Evolutionary conservation across 2,113 vertebrate genomes (phyloP), one percentile per base, ranked within the genome.

Genomic region (Ciconia boyciana): DNA sequence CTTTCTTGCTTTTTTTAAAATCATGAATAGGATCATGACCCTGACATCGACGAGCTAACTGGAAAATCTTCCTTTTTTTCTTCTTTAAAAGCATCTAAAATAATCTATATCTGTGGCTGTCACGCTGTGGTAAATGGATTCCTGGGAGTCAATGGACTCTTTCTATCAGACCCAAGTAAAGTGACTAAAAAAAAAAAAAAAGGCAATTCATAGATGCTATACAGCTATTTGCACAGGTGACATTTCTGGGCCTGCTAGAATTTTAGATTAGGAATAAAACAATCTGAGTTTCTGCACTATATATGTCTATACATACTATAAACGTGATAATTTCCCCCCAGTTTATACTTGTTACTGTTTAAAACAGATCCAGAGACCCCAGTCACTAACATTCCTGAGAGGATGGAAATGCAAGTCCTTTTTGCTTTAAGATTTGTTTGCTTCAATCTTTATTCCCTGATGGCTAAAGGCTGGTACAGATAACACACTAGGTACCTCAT

Each of bases 81-180:
- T 71, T 87, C 64, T 75, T 83, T 89, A 90, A 95, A 89, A 86
- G 89, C 90, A 94, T 49, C 72, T 82, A 44, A 90, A 94, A 84
- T 91, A 26, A 92, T 75, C 89, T 92, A 12, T 89, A 80, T 55
- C 92, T 9, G 25, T 74, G 70, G 70, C 89, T 82, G 89, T 68
- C 91, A 91, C 0, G 1, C 60, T 64, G 83, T 68, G 77, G 83
- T 54, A 94, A 96, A 92, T 64, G 83, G 77, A 94, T 91, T 93
- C 48, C 77, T 91, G 29, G 14, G 72, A 89, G 24, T 81, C 94
- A 89, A 78, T 52, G 51, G 69, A 54, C n/a, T 85, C 60, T 57
- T 95, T 76, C 39, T 78, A 76, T 48, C 52, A 89, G 65, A 87
- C 49, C 91, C 39, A 72, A 68, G 48, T 20, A 43, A 91, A 93